Conservation (phyloP, 1,140 invertebrate species). For the Zeugodacus cucurbitae region DNA sequence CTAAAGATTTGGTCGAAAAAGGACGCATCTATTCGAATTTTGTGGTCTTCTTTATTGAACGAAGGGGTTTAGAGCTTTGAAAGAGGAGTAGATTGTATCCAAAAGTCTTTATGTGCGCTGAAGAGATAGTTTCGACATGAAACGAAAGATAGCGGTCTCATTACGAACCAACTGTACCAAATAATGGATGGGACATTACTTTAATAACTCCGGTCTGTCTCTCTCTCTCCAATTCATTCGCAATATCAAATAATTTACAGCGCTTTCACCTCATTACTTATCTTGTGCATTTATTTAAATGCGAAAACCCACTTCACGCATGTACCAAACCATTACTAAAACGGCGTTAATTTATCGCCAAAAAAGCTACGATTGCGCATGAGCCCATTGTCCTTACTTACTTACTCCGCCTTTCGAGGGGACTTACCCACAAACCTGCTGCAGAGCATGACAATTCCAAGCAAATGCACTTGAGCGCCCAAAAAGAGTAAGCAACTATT, state of each 20-base stretch:
- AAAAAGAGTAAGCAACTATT: constrained; percentile 18
- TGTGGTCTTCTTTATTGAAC: too few species aligned
- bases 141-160: too few species aligned
- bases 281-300: neutral
- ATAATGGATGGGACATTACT: too few species aligned
- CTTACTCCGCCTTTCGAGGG: neutral
- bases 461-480: neutral
- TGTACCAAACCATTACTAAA: neutral
- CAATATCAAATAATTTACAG: neutral
- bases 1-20: too few species aligned
- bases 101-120: too few species aligned
- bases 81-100: too few species aligned
- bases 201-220: too few species aligned
- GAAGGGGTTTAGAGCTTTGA: too few species aligned
- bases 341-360: neutral
- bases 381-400: neutral
- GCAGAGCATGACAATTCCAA: neutral
- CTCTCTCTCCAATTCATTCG: too few species aligned
- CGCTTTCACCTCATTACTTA: neutral
- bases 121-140: too few species aligned
- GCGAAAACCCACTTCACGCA: neutral
- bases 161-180: too few species aligned
- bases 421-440: neutral
- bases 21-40: too few species aligned
- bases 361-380: neutral